These are phyloP conservation scores for Cephus rjabovi DNA, from an alignment of 2,888 invertebrate genomes.

Conservation along the genomic window DNA sequence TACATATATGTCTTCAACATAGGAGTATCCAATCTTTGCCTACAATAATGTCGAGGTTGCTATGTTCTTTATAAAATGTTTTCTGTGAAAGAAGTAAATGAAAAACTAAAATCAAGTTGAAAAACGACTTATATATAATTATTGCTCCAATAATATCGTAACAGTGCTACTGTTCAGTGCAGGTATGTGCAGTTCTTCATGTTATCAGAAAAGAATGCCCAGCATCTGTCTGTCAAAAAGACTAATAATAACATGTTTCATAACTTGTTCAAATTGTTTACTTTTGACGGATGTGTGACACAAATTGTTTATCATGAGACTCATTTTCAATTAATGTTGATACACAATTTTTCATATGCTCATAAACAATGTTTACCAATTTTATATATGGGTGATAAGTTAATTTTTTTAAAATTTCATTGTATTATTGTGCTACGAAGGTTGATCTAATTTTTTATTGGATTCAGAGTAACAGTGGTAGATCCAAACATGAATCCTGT, in stretches of 20 bases:
- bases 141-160: background rate
- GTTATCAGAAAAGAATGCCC: background rate
- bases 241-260: background rate
- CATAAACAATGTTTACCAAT: background rate
- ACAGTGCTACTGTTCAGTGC: background rate
- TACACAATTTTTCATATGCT: background rate
- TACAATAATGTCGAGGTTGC: background rate
- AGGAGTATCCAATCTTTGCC: too few relatives aligned
- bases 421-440: background rate
- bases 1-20: too few relatives aligned
- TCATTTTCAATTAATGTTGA: background rate
- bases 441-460: background rate
- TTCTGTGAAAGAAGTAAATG: background rate
- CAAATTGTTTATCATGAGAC: background rate
- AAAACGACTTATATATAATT: background rate
- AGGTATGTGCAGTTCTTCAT: background rate
- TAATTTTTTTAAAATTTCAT: background rate
- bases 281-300: background rate
- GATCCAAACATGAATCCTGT: slow-evolving; percentile 31
- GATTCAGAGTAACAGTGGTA: slow-evolving; percentile 1
- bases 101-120: background rate
- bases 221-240: background rate
- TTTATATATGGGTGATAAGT: background rate
- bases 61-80: background rate
- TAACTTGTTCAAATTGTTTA: background rate